Conservation (phyloP, 1,140 invertebrate genomes). For the Adoxophyes honmai region DNA sequence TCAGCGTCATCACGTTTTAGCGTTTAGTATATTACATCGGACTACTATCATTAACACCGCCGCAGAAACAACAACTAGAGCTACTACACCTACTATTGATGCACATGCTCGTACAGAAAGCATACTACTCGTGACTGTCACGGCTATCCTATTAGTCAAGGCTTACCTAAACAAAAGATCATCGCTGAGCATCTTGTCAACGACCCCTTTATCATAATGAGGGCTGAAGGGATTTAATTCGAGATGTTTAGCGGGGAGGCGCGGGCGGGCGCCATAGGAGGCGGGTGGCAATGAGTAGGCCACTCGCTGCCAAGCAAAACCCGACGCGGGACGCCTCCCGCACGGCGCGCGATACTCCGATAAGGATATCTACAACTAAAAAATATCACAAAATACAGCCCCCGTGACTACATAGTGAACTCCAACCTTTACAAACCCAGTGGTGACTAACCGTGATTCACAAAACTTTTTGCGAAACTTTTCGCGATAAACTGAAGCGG, state of each 20-base stretch:
- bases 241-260: constrained; percentile 26
- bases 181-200: constrained; percentile 15
- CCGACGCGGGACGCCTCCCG: constrained; percentile 51
- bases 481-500: not conserved
- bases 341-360: constrained; percentile 13
- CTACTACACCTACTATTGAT: too few relatives aligned
- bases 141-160: too few relatives aligned
- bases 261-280: constrained; percentile 36
- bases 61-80: too few relatives aligned
- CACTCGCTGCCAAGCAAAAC: constrained; percentile 49
- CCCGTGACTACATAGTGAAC: not conserved
- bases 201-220: constrained; percentile 18
- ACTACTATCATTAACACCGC: too few relatives aligned
- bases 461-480: not conserved
- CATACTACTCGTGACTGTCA: too few relatives aligned
- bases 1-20: too few relatives aligned
- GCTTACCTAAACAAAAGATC: not conserved
- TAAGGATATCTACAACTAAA: constrained; percentile 20
- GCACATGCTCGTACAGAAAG: too few relatives aligned
- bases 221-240: constrained; percentile 38
- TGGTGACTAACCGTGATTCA: not conserved
- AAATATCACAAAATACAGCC: constrained; percentile 14
- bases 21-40: too few relatives aligned
- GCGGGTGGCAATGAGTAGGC: constrained; percentile 39
- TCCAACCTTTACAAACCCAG: not conserved